A percentile compares a stretch with the other conserved stretches of the same genome.
These are phyloP conservation scores for Amphiura filiformis DNA, from an alignment of 35 echinoderm and acorn worm genomes.

Conservation along the genomic window DNA sequence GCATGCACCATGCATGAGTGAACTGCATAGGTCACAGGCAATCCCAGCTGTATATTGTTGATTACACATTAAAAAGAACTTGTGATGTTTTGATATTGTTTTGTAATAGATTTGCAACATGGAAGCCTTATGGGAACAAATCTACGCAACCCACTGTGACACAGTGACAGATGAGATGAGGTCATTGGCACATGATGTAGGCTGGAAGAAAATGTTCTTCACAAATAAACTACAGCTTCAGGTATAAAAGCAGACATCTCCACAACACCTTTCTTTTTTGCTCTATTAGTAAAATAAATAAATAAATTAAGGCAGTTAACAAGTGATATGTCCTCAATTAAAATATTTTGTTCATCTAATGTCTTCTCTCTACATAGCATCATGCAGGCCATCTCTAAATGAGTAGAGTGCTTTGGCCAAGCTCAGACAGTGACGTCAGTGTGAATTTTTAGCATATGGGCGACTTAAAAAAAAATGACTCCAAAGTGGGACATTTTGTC, in stretches of 20 bases:
- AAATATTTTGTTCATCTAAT: too few species aligned
- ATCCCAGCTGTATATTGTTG: too few species aligned
- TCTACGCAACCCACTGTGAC: constrained; percentile 85
- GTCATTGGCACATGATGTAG: constrained; percentile 74
- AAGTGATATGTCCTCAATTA: neutral
- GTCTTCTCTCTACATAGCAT: too few species aligned
- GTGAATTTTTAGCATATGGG: too few species aligned
- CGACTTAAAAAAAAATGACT: too few species aligned
- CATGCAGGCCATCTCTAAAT: too few species aligned
- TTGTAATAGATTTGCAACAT: constrained; percentile 69
- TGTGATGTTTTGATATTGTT: too few species aligned
- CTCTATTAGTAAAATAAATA: neutral
- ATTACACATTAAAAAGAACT: too few species aligned
- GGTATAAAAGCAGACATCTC: constrained; percentile 41
- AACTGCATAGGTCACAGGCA: too few species aligned
- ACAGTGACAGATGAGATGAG: constrained; percentile 97
- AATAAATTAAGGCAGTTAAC: neutral
- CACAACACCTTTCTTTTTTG: neutral
- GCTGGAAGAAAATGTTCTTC: constrained; percentile 99
- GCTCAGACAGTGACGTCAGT: neutral
- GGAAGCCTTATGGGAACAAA: constrained; percentile 97
- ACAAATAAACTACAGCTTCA: constrained; percentile 97
- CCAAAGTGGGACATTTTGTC: too few species aligned
- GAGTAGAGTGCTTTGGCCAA: neutral
- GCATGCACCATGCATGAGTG: too few species aligned